These are phyloP conservation scores for Sebastes itinus DNA, from an alignment of 2,797 vertebrate genomes.

Conservation along the genomic window DNA sequence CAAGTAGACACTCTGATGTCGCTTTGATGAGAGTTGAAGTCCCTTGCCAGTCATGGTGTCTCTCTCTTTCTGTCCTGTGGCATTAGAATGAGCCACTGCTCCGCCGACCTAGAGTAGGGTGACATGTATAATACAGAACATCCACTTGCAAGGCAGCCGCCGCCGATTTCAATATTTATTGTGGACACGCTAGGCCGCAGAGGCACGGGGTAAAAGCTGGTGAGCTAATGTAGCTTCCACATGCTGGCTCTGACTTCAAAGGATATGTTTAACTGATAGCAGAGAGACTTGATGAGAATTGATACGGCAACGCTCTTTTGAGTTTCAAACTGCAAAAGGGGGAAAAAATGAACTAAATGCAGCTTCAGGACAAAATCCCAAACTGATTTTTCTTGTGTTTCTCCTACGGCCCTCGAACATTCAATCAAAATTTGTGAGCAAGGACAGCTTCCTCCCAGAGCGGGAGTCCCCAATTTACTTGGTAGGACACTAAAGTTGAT, in stretches of 20 bases:
- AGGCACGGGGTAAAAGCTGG: slow-evolving; percentile 31
- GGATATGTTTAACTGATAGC: slow-evolving; percentile 48
- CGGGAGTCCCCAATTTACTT: not conserved
- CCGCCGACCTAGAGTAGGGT: slow-evolving; percentile 18
- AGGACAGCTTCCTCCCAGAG: not conserved
- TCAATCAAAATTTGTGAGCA: slow-evolving; percentile 15
- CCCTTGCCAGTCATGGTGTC: not conserved
- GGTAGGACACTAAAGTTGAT: not conserved
- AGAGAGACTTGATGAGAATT: slow-evolving; percentile 52
- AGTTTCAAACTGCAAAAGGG: slow-evolving; percentile 37
- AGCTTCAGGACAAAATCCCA: slow-evolving; percentile 28
- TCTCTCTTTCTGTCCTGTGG: slow-evolving; percentile 34
- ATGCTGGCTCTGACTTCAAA: slow-evolving; percentile 54
- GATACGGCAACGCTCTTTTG: slow-evolving; percentile 44
- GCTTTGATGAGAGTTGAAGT: slow-evolving; percentile 56
- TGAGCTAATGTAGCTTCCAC: slow-evolving; percentile 58
- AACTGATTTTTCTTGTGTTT: slow-evolving; percentile 31
- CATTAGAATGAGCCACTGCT: slow-evolving; percentile 49
- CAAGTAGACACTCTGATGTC: slow-evolving; percentile 20
- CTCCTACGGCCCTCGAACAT: not conserved
- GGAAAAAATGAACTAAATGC: slow-evolving; percentile 12
- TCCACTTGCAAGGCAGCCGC: slow-evolving; percentile 53
- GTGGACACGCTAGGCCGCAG: slow-evolving; percentile 35
- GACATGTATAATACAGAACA: slow-evolving; percentile 69
- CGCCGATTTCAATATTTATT: slow-evolving; percentile 67